Conservation (phyloP, 2,888 invertebrate genomes). For the Silvanus unidentatus region DNA sequence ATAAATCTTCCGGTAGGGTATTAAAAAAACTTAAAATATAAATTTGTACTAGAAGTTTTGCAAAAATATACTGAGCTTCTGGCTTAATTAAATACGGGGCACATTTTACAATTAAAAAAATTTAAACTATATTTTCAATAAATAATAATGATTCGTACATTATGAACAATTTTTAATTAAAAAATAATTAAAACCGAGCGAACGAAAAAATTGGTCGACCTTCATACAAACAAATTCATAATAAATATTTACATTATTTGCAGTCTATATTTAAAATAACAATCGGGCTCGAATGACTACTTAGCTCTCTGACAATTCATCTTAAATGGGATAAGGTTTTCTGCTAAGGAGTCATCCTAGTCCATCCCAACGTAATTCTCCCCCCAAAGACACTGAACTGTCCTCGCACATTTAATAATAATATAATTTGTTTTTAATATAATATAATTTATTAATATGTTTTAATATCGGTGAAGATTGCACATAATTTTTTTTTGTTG, state of each 20-base stretch:
- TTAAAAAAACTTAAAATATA: constrained; percentile 20
- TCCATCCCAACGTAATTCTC: constrained; percentile 13
- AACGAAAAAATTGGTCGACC: constrained; percentile 28
- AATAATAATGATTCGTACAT: constrained; percentile 18
- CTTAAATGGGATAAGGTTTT: no score
- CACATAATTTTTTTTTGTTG: constrained; percentile 31
- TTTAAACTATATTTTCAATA: constrained; percentile 14
- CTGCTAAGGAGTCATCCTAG: no score
- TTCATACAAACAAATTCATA: constrained; percentile 23
- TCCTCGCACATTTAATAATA: no score
- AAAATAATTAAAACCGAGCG: no score
- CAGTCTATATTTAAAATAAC: constrained; percentile 23
- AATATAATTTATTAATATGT: constrained; percentile 20
- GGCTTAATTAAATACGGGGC: constrained; percentile 18
- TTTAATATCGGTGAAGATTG: constrained; percentile 30
- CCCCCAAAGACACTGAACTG: constrained; percentile 16
- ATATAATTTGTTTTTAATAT: no score
- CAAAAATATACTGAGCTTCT: constrained; percentile 6
- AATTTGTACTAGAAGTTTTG: constrained; percentile 24
- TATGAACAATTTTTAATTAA: constrained; percentile 14
- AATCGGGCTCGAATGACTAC: constrained; percentile 10
- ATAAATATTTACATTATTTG: constrained; percentile 27
- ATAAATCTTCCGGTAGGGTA: constrained; percentile 2
- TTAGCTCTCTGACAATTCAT: constrained; percentile 9
- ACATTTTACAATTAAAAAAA: constrained; percentile 14